phyloP scores from a whole-genome alignment of 2,113 vertebrate genomes.

The Ondatra zibethicus region DNA sequence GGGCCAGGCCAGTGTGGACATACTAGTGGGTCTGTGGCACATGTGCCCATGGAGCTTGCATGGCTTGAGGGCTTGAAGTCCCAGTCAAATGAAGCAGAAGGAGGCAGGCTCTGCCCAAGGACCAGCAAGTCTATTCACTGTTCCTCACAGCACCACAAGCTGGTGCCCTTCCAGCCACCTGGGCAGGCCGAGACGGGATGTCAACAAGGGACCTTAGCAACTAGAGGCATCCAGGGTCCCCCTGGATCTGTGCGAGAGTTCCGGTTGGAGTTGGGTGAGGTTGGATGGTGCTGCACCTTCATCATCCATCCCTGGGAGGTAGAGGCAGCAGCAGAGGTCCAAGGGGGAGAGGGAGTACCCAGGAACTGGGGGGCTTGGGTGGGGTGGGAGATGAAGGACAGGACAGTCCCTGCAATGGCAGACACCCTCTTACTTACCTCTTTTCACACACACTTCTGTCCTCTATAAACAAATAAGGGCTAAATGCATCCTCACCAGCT shows the following conservation, averaged over 20 bases:
- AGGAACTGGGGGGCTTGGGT: neutral
- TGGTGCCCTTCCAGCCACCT: neutral
- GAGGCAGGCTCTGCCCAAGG: neutral
- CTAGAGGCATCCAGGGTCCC: too few species aligned
- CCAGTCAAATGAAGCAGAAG: neutral
- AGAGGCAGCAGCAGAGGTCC: neutral
- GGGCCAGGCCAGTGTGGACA: neutral
- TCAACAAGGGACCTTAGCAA: neutral
- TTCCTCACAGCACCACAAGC: neutral
- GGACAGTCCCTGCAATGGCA: neutral
- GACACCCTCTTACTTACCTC: neutral
- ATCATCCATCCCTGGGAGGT: too few species aligned
- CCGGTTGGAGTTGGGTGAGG: neutral
- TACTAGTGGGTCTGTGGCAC: neutral
- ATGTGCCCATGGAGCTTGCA: accelerated
- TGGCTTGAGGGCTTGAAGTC: neutral
- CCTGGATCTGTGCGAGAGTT: neutral
- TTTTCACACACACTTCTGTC: neutral
- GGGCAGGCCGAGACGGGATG: accelerated
- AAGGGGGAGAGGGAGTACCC: neutral
- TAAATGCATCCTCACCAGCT: neutral
- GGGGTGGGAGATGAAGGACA: neutral
- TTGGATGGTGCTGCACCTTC: too few species aligned
- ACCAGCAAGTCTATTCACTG: too few species aligned
- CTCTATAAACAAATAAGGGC: neutral